Conservation (phyloP, 1,140 invertebrate species). For the Coelopa frigida region DNA sequence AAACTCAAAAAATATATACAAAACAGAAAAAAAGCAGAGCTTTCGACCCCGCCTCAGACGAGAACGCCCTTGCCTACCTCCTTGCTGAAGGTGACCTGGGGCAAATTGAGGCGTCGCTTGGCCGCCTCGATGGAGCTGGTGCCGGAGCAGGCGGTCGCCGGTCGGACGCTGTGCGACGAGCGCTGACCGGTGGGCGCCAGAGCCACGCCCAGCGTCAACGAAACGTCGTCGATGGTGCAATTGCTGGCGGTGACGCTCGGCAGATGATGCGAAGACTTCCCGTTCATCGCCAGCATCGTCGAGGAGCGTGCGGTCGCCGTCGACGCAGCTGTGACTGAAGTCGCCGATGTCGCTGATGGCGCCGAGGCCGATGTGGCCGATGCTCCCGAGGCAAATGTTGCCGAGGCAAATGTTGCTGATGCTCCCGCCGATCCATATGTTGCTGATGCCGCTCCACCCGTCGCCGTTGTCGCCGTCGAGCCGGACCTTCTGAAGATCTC, state of each 20-base stretch:
- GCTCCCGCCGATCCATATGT: background rate
- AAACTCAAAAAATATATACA: too few species aligned
- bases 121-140: conserved; percentile 49
- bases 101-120: conserved; percentile 58
- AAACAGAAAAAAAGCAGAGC: background rate
- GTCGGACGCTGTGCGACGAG: conserved; percentile 24
- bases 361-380: conserved; percentile 35
- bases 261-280: conserved; percentile 5
- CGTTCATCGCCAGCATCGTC: conserved; percentile 35
- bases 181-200: background rate
- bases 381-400: conserved; percentile 31
- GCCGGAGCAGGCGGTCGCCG: conserved; percentile 51
- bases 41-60: conserved; percentile 40
- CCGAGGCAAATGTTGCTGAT: background rate
- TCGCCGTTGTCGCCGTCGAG: conserved; percentile 28
- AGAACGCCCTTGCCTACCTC: conserved; percentile 60
- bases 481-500: conserved; percentile 65
- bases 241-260: conserved; percentile 12
- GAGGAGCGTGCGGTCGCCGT: conserved; percentile 29
- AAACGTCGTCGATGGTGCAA: conserved; percentile 38
- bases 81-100: conserved; percentile 74
- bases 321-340: conserved; percentile 34
- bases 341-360: conserved; percentile 34
- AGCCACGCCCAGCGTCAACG: conserved; percentile 5
- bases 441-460: conserved; percentile 15